A percentile compares a stretch with the other conserved stretches of the same genome.
Conservation (phyloP, 2,113 vertebrate species). For the Tamias sibiricus region DNA sequence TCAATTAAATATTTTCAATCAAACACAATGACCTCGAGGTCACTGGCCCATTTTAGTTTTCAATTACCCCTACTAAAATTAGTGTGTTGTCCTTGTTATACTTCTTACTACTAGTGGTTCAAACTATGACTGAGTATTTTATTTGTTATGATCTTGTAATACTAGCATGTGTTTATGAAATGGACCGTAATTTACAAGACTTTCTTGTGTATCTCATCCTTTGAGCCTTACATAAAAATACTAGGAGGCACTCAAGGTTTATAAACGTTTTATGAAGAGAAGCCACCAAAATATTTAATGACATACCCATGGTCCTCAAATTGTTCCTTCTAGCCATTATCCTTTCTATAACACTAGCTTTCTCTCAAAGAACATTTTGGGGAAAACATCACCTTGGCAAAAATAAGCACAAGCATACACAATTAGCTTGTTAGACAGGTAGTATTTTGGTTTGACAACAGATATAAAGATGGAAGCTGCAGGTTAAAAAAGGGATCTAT, state of each 20-base stretch:
- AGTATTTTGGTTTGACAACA: not conserved
- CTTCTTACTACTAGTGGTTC: not conserved
- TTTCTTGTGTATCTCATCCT: not conserved
- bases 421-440: not conserved
- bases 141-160: slow-evolving; percentile 1
- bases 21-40: slow-evolving; percentile 7
- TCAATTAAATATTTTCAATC: slow-evolving; percentile 50
- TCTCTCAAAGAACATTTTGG: not conserved
- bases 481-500: slow-evolving; percentile 6
- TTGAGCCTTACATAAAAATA: not conserved
- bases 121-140: not conserved
- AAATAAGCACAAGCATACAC: not conserved
- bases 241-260: not conserved
- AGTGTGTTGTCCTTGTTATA: not conserved
- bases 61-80: not conserved
- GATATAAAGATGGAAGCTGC: not conserved
- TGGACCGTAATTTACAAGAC: not conserved
- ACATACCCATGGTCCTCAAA: not conserved
- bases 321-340: not conserved
- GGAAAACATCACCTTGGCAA: not conserved
- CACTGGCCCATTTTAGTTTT: not conserved
- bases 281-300: not conserved
- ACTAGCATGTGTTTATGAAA: not conserved
- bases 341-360: not conserved
- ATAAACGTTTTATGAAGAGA: not conserved